Base-by-base conservation (phyloP, 2,113 vertebrate species). In the Leucoraja erinaceus region DNA sequence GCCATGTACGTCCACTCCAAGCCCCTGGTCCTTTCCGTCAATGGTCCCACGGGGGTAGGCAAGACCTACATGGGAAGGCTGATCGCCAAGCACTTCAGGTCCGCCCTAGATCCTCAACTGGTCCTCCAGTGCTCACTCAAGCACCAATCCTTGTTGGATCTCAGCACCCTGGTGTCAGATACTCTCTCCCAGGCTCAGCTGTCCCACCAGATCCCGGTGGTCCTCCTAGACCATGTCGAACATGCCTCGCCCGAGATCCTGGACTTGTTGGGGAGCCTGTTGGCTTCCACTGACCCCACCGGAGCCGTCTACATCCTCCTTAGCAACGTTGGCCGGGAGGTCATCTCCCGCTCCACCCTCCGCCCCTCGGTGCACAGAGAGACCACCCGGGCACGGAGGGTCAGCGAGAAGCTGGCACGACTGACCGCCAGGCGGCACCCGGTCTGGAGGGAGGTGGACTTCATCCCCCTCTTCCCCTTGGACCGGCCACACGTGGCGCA, bases 291-390 rank as follows among this genome's bases (percentile, higher is more conserved):
- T 5, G 12, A 63, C 28, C 28, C 2, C 56, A 31, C 56, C 59
- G 8, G 59, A 1, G 47, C 83, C 28, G n/a, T 88, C 83, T 88
- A 63, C 83, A 66, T 88, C 59, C 12, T 31, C 12, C 4, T 88
- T 25, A 88, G 59, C 59, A 63, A 31, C 56, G 0, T 88, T 5
- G 83, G 83, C 3, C 22, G 61, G 4, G 83, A 66, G 7, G 2
- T n/a, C 0, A 63, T 88, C 25, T 0, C n/a, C 59, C 83, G 3
- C 22, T n/a, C 81, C 0, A 0, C 28, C 56, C 56, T 10, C 0
- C 38, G 4, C 16, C 2, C 4, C 22, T 28, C 14, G 5, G 22
- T 2, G 4, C 56, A 0, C 0, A 0, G 3, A 5, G 56, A 4
- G 25, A 16, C 81, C 3, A 10, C 3, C 22, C 10, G 3, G 0